Base-by-base conservation (phyloP, 2,113 vertebrate genomes). In the Daubentonia madagascariensis region DNA sequence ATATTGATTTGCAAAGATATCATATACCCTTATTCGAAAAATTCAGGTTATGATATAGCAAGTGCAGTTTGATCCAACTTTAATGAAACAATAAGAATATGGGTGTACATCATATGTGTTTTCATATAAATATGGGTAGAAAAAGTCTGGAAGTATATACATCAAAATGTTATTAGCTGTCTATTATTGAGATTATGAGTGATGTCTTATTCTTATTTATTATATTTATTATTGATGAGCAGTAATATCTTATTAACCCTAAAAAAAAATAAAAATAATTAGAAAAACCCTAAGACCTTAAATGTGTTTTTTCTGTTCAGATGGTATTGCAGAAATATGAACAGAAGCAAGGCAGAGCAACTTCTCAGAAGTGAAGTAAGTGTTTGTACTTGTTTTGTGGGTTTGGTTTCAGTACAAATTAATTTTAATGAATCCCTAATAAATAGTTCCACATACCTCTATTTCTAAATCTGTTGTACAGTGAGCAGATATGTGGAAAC, bases 321-420 rank as follows among this genome's bases (percentile, higher is more conserved):
- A 16, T 99, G 99, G 99, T 99, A 99, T 97, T 99, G 99, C 97
- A 99, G 99, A 98, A 99, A 99, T 75, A 98, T 99, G 61, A 99
- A 99, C 93, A 99, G 99, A 96, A 99, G 99, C 98, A 99, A 99
- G 88, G 99, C 99, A 1, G 99, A 99, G 90, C 99, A 99, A 40
- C 99, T 99, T 75, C 99, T 99, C 80, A 99, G 98, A 97, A 99
- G 98, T 3, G 99, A 99, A 98, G 99, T 99, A 86, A 98, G 98
- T 94, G 43, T 43, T 78, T 59, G 18, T 75, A 35, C 70, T 81
- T 70, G 18, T 63, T 91, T 43, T 28, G 20, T 54, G 78, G 28
- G 14, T 23, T 86, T 73, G 73, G 30, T 50, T 45, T 84, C 63
- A 79, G 57, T 5, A 28, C 37, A 61, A 18, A 18, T 88, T 63